These are phyloP conservation scores for Heteromormyrus szaboi DNA, from an alignment of 2,797 vertebrate genomes.

Conservation along the genomic window DNA sequence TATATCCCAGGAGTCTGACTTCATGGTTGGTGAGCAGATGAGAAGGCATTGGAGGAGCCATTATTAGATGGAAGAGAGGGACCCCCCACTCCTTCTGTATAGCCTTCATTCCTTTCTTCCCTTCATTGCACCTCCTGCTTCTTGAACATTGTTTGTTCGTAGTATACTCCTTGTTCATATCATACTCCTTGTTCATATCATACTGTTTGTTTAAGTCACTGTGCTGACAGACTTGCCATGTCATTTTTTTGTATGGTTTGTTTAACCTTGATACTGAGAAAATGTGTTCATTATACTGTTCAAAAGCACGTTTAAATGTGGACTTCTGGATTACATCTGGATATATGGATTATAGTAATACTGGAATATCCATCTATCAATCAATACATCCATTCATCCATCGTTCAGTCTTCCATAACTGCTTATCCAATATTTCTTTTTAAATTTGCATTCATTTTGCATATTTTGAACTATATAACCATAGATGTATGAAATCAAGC, in stretches of 20 bases:
- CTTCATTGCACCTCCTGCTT: not conserved
- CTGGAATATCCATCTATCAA: not conserved
- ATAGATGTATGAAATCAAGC: not conserved
- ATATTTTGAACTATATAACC: not conserved
- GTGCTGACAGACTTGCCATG: not conserved
- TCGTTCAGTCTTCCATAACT: not conserved
- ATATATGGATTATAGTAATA: not conserved
- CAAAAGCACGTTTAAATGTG: not conserved
- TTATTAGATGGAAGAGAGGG: constrained; percentile 28
- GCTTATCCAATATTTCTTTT: not conserved
- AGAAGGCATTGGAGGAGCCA: constrained; percentile 31
- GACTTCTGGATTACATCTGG: not conserved
- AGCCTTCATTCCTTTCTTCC: not conserved
- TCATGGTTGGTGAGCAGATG: not conserved
- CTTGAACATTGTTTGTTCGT: not conserved
- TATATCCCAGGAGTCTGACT: constrained; percentile 41
- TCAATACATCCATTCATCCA: not conserved
- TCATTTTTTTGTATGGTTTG: not conserved
- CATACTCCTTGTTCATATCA: not conserved
- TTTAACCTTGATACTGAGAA: not conserved
- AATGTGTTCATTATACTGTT: not conserved
- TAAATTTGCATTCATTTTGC: not conserved
- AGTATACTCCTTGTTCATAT: not conserved
- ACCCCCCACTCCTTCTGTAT: not conserved
- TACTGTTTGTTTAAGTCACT: not conserved